A percentile compares a stretch with the other conserved stretches of the same genome.
Conservation (phyloP, 1,140 invertebrate genomes). For the Oscheius sp. region DNA sequence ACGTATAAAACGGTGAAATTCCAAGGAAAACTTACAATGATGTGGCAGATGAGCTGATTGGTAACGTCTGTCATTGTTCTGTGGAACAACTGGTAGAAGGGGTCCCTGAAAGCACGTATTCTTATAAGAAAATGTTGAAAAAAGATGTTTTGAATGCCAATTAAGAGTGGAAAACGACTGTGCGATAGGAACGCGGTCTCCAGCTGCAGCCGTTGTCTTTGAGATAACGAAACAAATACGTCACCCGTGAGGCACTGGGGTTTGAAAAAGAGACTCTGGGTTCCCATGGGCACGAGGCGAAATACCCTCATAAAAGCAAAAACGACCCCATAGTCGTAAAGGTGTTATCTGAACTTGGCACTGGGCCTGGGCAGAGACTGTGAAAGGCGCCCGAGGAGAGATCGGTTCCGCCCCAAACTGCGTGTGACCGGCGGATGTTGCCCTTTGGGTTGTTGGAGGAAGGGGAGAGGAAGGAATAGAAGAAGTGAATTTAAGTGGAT, state of each 20-base stretch:
- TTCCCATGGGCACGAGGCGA: background rate
- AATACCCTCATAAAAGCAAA: background rate
- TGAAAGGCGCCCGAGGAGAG: too few relatives aligned
- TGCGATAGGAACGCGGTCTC: background rate
- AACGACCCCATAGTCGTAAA: background rate
- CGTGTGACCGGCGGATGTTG: too few relatives aligned
- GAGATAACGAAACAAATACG: background rate
- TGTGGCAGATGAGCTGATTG: conserved; percentile 4
- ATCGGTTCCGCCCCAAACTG: too few relatives aligned
- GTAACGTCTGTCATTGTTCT: background rate
- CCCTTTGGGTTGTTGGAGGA: too few relatives aligned
- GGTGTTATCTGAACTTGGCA: background rate
- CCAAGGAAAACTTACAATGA: background rate
- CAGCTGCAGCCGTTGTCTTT: background rate
- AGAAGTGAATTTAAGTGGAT: too few relatives aligned
- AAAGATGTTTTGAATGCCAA: too few relatives aligned
- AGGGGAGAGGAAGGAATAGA: too few relatives aligned
- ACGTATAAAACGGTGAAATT: too few relatives aligned
- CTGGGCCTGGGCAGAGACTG: too few relatives aligned
- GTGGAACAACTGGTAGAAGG: background rate
- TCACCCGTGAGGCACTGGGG: too few relatives aligned
- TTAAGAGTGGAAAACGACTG: too few relatives aligned
- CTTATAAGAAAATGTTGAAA: too few relatives aligned
- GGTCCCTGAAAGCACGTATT: background rate
- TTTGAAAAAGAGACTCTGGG: background rate